phyloP scores from a whole-genome alignment of 2,888 invertebrate genomes.

The Parelbella ahira region DNA sequence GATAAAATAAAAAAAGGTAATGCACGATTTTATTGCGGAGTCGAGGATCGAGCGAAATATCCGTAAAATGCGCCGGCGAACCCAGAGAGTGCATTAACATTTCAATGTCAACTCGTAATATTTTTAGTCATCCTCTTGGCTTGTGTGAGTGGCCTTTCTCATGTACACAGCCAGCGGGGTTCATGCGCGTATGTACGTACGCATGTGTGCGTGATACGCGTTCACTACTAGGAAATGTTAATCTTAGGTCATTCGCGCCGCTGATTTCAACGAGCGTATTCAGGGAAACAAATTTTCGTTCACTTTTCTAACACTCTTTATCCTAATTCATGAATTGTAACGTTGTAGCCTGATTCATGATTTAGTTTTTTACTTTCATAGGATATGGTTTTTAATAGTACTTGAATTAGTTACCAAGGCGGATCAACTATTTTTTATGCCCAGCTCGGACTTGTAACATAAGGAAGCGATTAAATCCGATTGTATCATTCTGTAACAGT shows the following conservation, averaged over 20 bases:
- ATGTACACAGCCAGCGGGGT: conserved; percentile 37
- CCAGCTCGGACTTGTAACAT: conserved; percentile 33
- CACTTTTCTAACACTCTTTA: conserved; percentile 7
- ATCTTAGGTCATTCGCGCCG: conserved; percentile 59
- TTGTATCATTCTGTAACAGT: conserved; percentile 56
- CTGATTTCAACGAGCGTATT: conserved; percentile 38
- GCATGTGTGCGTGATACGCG: conserved; percentile 36
- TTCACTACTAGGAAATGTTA: conserved; percentile 60
- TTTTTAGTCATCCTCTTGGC: conserved; percentile 67
- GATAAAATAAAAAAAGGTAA: conserved; percentile 48
- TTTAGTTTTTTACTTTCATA: conserved; percentile 11
- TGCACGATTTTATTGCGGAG: conserved; percentile 42
- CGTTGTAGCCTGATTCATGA: background rate
- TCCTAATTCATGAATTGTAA: conserved; percentile 1
- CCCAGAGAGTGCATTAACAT: conserved; percentile 74
- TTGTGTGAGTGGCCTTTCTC: conserved; percentile 67
- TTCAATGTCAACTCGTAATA: conserved; percentile 79
- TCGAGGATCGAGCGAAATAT: conserved; percentile 46
- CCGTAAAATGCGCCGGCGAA: conserved; percentile 63
- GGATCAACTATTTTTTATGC: conserved; percentile 31
- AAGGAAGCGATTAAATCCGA: conserved; percentile 47
- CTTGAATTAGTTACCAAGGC: conserved; percentile 27
- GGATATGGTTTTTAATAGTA: conserved; percentile 16
- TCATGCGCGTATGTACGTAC: conserved; percentile 31
- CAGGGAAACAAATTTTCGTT: conserved; percentile 32